Evolutionary conservation across 92 coral and sea anemone genomes (phyloP), one percentile per base, ranked within the genome.

Genomic region (Nematostella vectensis): DNA sequence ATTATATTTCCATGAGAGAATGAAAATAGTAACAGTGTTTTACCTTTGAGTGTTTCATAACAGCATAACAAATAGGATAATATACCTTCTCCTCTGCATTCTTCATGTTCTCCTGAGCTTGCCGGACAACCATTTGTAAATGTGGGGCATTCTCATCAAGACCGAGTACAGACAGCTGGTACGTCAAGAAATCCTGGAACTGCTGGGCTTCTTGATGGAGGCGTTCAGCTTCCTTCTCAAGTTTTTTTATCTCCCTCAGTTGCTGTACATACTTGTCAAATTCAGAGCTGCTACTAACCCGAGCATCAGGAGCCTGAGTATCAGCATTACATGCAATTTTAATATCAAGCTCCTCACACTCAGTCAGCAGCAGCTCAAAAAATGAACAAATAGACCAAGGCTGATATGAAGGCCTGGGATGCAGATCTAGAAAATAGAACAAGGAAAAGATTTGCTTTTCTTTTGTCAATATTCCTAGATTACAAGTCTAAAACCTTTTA

Each of bases 321-420:
- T 33, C 15, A 6, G 40, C 40, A 6, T 6, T 33, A n/a, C 18
- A 1, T 6, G 61, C 48, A 15, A 56, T 56, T 25, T 56, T 56
- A 4, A 17, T n/a, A 0, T 56, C 61, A n/a, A 56, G 8, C n/a
- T 31, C 61, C 25, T 51, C 25, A 12, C 59, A 50, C 29, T 63
- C 40, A 20, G 37, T 40, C 18, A 49, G 31, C 2, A 36, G 61
- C 17, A 56, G 48, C 13, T 56, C 48, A 16, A 17, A 56, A 20
- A 56, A 16, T 56, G 17, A 24, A 56, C 25, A 27, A 56, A 56
- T 1, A 56, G 48, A 1, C 61, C 48, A 56, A 56, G 48, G 48
- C 48, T 56, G 61, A 56, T 56, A 17, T 56, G 61, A 16, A 56
- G 48, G 19, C 48, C 61, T 15, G 61, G 61, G 12, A 56, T 15